phyloP scores from a whole-genome alignment of 1,140 invertebrate species.

The Melitaea cinxia region DNA sequence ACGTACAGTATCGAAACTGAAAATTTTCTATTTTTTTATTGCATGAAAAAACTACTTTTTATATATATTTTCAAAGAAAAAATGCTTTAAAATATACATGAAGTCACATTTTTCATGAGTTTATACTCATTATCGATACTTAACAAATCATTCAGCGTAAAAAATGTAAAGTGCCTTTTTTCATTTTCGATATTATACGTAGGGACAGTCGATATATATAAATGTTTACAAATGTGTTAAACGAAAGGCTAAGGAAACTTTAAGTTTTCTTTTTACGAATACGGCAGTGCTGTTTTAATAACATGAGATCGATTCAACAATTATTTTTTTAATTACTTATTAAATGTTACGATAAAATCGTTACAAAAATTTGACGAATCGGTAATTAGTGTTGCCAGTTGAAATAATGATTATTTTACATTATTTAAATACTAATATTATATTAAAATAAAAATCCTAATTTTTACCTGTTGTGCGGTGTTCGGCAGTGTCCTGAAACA shows the following conservation, averaged over 20 bases:
- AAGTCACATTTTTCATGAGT: not conserved
- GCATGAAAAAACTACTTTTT: no score
- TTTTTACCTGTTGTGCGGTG: conserved; percentile 71
- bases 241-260: not conserved
- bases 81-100: no score
- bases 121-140: not conserved
- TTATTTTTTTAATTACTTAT: not conserved
- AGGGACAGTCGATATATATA: no score
- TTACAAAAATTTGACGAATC: not conserved
- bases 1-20: no score
- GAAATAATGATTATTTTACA: no score
- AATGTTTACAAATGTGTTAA: not conserved
- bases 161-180: no score
- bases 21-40: no score
- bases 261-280: not conserved
- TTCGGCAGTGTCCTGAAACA: conserved; percentile 71
- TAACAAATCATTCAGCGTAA: not conserved
- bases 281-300: not conserved
- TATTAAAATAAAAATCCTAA: not conserved
- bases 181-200: no score
- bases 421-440: not conserved
- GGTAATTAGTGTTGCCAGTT: no score
- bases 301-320: not conserved
- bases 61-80: no score
- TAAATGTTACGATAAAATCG: no score